Conservation (phyloP, 2,113 vertebrate genomes). For the Toxotes chatareus region DNA sequence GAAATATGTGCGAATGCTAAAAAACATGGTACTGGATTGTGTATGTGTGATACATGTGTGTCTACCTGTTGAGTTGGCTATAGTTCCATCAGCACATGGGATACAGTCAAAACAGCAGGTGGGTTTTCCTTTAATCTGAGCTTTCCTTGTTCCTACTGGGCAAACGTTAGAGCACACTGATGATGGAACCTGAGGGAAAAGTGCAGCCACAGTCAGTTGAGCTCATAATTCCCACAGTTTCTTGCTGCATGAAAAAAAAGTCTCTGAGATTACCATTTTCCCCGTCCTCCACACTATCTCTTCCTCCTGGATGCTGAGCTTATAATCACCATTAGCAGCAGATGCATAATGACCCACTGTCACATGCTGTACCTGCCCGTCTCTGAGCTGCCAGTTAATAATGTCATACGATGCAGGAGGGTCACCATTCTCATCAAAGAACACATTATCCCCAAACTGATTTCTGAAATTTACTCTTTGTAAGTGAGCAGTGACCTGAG, state of each 20-base stretch:
- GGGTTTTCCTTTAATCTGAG: conserved; percentile 79
- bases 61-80: conserved; percentile 81
- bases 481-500: conserved; percentile 76
- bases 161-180: conserved; percentile 79
- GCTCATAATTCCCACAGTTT: neutral
- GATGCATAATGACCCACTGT: conserved; percentile 79
- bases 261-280: conserved; percentile 53
- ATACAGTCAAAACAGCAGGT: conserved; percentile 87
- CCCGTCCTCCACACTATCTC: conserved; percentile 79
- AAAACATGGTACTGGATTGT: too few relatives aligned
- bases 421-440: conserved; percentile 82
- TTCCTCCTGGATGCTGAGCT: conserved; percentile 76
- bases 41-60: neutral
- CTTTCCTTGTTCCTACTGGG: conserved; percentile 80
- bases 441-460: conserved; percentile 77
- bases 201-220: neutral
- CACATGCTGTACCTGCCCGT: conserved; percentile 81
- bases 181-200: conserved; percentile 70
- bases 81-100: conserved; percentile 83
- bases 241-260: neutral
- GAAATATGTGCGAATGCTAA: neutral
- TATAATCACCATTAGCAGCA: conserved; percentile 53
- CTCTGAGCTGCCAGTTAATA: conserved; percentile 85
- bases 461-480: conserved; percentile 79
- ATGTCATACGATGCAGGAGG: conserved; percentile 82